Evolutionary conservation across 2,888 invertebrate genomes (phyloP).

Genomic region (Globia sparganii): DNA sequence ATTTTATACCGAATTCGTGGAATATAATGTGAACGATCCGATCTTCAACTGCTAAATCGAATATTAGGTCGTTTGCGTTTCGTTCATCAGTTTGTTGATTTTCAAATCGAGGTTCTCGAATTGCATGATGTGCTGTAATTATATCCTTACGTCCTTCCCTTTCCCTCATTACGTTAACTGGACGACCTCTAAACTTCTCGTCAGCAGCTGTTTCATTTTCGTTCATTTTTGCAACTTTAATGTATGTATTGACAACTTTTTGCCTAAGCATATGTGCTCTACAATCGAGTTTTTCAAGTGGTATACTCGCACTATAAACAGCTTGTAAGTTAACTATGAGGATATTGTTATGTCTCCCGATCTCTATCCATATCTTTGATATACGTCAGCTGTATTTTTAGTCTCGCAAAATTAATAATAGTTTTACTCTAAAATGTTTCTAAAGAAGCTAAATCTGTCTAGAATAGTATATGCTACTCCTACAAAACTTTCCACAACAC

Average conservation of each 20-base stretch:
- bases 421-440: neutral
- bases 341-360: neutral
- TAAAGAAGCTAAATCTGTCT: neutral
- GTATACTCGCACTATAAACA: conserved; percentile 13
- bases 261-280: conserved; percentile 26
- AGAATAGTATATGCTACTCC: neutral
- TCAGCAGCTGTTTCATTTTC: conserved; percentile 64
- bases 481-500: conserved; percentile 62
- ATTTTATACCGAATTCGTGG: conserved; percentile 74
- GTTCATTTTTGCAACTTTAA: conserved; percentile 52
- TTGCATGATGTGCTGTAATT: conserved; percentile 69
- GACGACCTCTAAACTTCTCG: conserved; percentile 75
- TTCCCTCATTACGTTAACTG: conserved; percentile 72
- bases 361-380: neutral
- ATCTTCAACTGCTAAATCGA: conserved; percentile 50
- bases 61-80: conserved; percentile 51
- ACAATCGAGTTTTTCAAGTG: conserved; percentile 36
- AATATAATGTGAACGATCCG: conserved; percentile 64
- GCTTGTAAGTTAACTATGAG: conserved; percentile 21
- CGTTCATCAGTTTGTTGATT: conserved; percentile 53
- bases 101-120: conserved; percentile 62
- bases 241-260: conserved; percentile 44
- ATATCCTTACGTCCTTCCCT: conserved; percentile 71
- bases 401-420: neutral
- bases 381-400: neutral